Conservation (phyloP, 2,888 invertebrate genomes). For the Netelia fuscicornis region DNA sequence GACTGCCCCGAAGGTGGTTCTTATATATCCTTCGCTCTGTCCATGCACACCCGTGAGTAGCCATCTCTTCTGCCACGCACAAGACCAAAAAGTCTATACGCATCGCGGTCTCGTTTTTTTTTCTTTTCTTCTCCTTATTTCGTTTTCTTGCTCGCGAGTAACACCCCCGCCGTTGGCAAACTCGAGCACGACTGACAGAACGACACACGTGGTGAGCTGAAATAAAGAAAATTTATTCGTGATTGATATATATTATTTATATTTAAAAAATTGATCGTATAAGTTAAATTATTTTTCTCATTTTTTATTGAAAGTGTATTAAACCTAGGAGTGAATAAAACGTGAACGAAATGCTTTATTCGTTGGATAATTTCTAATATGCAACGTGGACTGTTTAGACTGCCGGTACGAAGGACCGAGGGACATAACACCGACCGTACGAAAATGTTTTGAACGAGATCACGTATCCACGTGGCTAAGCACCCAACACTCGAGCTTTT, state of each 20-base stretch:
- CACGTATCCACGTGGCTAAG: constrained; percentile 50
- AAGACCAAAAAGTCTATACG: constrained; percentile 18
- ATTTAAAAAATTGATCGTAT: too few relatives aligned
- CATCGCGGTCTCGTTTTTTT: neutral
- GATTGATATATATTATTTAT: neutral
- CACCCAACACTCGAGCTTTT: constrained; percentile 29
- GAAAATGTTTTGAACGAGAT: constrained; percentile 61
- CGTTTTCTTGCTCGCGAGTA: constrained; percentile 1
- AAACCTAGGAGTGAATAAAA: too few relatives aligned
- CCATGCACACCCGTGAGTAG: constrained; percentile 32
- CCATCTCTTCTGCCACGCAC: constrained; percentile 36
- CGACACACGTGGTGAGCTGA: neutral
- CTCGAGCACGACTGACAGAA: constrained; percentile 10
- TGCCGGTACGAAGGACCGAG: constrained; percentile 22
- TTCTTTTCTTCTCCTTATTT: constrained; percentile 4
- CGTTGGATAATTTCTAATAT: constrained; percentile 22
- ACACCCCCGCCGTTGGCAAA: constrained; percentile 44
- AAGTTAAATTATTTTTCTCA: neutral
- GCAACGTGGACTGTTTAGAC: constrained; percentile 55
- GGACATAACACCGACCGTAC: neutral
- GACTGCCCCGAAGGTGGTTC: constrained; percentile 58
- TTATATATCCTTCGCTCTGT: constrained; percentile 43
- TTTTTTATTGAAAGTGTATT: neutral
- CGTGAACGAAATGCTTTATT: too few relatives aligned
- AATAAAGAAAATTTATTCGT: neutral